A percentile compares a stretch with the other conserved stretches of the same genome.
Evolutionary conservation across 2,888 invertebrate species (phyloP).

Genomic region (Xestia sexstrigata): DNA sequence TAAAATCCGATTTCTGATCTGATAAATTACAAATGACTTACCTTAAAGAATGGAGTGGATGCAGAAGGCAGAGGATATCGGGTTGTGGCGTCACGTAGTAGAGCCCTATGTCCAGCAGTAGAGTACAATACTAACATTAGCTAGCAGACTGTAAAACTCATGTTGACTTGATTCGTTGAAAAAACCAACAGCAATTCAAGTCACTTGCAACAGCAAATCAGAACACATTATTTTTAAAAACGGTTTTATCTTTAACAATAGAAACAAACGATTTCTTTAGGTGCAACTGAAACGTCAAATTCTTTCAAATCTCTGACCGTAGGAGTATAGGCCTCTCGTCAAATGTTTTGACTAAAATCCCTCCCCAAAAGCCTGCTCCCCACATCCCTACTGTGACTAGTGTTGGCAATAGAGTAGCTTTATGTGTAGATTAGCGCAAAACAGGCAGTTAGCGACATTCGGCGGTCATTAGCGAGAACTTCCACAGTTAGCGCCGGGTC

Average conservation of each 20-base stretch:
- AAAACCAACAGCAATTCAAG: background rate
- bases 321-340: too few relatives aligned
- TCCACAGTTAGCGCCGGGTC: constrained; percentile 60
- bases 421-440: constrained; percentile 54
- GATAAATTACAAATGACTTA: too few relatives aligned
- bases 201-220: too few relatives aligned
- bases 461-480: constrained; percentile 64
- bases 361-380: background rate
- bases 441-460: constrained; percentile 64
- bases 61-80: background rate
- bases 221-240: too few relatives aligned
- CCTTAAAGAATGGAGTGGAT: background rate
- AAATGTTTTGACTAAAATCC: background rate
- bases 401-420: constrained; percentile 52
- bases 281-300: too few relatives aligned
- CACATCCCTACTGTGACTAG: constrained; percentile 40
- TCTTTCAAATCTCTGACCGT: background rate
- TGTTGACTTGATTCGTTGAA: background rate
- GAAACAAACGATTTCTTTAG: background rate
- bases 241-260: too few relatives aligned
- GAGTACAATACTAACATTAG: background rate
- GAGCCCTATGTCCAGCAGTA: background rate
- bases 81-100: background rate
- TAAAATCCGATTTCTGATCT: background rate
- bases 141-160: background rate